Percentiles rank a stretch among this genome's conserved stretches.
Evolutionary conservation across 2,888 invertebrate genomes (phyloP).

Genomic region (Drosophila mulleri): DNA sequence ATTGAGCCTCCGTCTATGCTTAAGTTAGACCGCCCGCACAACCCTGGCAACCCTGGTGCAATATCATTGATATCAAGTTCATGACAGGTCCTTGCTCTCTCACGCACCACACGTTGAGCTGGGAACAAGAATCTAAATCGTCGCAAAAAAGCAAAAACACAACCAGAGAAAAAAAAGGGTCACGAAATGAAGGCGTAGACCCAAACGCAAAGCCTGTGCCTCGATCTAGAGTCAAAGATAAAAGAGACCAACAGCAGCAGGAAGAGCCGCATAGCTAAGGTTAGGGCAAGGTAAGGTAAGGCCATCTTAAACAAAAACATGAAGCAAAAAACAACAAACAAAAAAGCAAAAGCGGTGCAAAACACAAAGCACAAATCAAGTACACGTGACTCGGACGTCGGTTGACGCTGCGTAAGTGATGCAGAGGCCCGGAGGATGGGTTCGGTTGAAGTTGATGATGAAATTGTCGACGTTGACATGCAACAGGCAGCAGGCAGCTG

Average conservation of each 20-base stretch:
- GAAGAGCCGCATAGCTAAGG: conserved; percentile 4
- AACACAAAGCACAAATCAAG: conserved; percentile 76
- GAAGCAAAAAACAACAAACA: background rate
- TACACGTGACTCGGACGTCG: conserved; percentile 73
- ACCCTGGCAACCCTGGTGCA: conserved; percentile 34
- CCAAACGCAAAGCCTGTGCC: conserved; percentile 34
- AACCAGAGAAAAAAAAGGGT: conserved; percentile 40
- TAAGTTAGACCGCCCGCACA: too few species aligned
- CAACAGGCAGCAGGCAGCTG: conserved; percentile 59
- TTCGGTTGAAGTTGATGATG: conserved; percentile 61
- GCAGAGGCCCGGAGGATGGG: conserved; percentile 17
- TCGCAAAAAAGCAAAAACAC: conserved; percentile 11
- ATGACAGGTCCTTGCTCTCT: conserved; percentile 74
- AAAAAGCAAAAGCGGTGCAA: conserved; percentile 12
- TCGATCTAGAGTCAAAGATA: conserved; percentile 73
- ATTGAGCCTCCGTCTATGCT: background rate
- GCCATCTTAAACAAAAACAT: conserved; percentile 20
- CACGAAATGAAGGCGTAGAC: conserved; percentile 59
- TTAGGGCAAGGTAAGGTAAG: conserved; percentile 13
- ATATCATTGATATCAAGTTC: conserved; percentile 62
- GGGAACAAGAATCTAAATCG: conserved; percentile 44
- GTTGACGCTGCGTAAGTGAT: conserved; percentile 45
- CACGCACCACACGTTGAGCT: conserved; percentile 39
- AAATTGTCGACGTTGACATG: conserved; percentile 79
- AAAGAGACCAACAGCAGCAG: conserved; percentile 38